These are phyloP conservation scores for Melanerpes formicivorus DNA, from an alignment of 2,113 vertebrate species.

Conservation along the genomic window DNA sequence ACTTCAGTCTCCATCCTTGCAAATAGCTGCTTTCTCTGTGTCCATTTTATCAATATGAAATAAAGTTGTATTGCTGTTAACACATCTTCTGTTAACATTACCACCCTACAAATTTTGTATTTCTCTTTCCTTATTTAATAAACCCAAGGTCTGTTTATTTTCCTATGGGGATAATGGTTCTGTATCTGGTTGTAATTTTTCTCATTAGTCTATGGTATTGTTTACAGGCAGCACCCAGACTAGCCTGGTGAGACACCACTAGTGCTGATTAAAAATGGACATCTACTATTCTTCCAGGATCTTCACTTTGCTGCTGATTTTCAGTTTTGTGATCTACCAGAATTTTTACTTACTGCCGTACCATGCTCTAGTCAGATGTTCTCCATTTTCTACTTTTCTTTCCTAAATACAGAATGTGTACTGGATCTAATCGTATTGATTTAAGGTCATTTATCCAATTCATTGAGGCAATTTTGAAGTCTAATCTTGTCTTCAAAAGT, in stretches of 20 bases:
- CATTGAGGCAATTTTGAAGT: conserved; percentile 3
- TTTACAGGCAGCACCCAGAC: neutral
- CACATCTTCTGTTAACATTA: neutral
- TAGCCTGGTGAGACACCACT: neutral
- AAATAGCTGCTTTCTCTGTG: neutral
- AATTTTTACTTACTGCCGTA: neutral
- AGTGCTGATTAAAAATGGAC: neutral
- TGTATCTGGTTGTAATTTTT: neutral
- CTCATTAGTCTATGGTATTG: neutral
- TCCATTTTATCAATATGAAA: neutral
- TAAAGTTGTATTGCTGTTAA: neutral
- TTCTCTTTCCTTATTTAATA: neutral
- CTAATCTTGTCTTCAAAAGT: neutral
- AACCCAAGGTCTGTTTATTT: neutral
- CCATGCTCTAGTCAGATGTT: neutral
- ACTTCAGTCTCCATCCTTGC: neutral
- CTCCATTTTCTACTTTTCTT: neutral
- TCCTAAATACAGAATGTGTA: neutral
- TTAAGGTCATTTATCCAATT: conserved; percentile 23
- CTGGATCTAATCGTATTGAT: conserved; percentile 22
- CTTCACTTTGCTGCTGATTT: neutral
- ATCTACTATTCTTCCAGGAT: neutral
- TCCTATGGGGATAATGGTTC: neutral
- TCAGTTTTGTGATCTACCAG: neutral
- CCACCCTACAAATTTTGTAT: neutral